A percentile compares a stretch with the other conserved stretches of the same genome.
Conservation (phyloP, 1,140 invertebrate genomes). For the Hestina assimilis region DNA sequence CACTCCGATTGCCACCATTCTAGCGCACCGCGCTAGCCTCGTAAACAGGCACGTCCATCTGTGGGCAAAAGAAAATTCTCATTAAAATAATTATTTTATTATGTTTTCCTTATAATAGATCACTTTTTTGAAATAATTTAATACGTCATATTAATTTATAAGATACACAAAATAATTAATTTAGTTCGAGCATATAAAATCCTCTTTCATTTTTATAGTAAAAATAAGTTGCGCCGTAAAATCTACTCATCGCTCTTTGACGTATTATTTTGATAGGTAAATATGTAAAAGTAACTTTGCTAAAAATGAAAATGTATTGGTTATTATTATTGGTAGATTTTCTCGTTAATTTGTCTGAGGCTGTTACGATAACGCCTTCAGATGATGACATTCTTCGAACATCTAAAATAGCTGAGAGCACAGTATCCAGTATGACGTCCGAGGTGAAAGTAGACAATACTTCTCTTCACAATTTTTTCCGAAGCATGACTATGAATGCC, state of each 20-base stretch:
- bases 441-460: neutral
- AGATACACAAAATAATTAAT: neutral
- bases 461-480: slow-evolving; percentile 14
- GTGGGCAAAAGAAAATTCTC: neutral
- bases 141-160: neutral
- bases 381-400: neutral
- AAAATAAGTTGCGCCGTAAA: neutral
- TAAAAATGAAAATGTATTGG: neutral
- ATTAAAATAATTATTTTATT: neutral
- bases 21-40: slow-evolving; percentile 17
- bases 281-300: neutral
- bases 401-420: neutral
- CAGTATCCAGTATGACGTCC: too few species aligned
- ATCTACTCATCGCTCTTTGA: neutral
- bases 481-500: slow-evolving; percentile 11
- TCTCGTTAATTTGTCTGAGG: neutral
- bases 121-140: neutral
- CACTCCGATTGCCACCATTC: slow-evolving; percentile 9
- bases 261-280: neutral
- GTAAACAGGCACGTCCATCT: slow-evolving; percentile 22
- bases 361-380: neutral
- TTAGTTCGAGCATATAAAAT: neutral
- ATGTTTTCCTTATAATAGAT: neutral
- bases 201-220: neutral
- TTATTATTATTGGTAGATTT: neutral